phyloP scores from a whole-genome alignment of 2,888 invertebrate genomes.

The Meloe dianella region DNA sequence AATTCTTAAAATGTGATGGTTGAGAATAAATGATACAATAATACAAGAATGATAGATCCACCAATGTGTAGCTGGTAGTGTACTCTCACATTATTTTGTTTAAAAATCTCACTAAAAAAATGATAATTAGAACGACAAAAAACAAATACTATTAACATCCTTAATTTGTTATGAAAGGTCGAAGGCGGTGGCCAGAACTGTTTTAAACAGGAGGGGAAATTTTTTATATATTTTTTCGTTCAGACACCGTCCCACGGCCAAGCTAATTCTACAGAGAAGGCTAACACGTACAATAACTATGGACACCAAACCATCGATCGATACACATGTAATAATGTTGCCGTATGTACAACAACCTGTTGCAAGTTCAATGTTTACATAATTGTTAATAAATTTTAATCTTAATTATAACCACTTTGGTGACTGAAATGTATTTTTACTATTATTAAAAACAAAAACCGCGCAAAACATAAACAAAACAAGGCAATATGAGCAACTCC shows the following conservation, averaged over 20 bases:
- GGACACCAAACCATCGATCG: conserved; percentile 54
- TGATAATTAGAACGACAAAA: conserved; percentile 24
- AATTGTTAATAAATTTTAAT: conserved; percentile 4
- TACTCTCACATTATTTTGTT: conserved; percentile 37
- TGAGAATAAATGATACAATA: conserved; percentile 29
- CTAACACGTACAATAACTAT: conserved; percentile 50
- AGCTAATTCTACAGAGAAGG: conserved; percentile 43
- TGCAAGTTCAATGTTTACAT: conserved; percentile 26
- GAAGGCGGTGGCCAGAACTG: conserved; percentile 12
- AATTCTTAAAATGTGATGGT: conserved; percentile 29
- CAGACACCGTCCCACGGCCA: conserved; percentile 23
- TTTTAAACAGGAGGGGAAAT: conserved; percentile 12
- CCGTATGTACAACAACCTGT: conserved; percentile 55
- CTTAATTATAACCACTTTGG: conserved; percentile 21
- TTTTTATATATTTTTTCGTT: too few species aligned
- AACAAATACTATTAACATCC: conserved; percentile 28
- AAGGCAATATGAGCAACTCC: conserved; percentile 29
- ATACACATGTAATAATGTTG: conserved; percentile 52
- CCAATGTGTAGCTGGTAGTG: conserved; percentile 20
- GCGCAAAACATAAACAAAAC: conserved; percentile 30
- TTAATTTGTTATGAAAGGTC: conserved; percentile 18
- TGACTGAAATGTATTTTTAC: conserved; percentile 15
- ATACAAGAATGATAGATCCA: not conserved
- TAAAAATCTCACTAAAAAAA: conserved; percentile 29
- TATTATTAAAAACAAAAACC: not conserved